These are phyloP conservation scores for Apoderus coryli DNA, from an alignment of 2,888 invertebrate species.

Conservation along the genomic window DNA sequence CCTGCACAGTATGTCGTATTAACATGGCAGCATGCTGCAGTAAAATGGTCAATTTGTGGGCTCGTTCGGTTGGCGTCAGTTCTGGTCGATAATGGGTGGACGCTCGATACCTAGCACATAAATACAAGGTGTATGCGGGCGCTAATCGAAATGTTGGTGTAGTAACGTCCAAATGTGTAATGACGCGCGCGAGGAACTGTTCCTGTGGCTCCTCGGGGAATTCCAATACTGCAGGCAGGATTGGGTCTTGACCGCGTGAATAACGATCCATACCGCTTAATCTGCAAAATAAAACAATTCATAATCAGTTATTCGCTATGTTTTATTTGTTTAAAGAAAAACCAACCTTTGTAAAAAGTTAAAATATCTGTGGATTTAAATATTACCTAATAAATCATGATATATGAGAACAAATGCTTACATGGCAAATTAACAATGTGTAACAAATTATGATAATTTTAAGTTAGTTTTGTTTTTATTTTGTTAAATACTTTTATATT, in stretches of 20 bases:
- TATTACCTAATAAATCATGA: too few species aligned
- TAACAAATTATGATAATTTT: too few species aligned
- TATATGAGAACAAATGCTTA: too few species aligned
- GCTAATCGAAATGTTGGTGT: conserved; percentile 88
- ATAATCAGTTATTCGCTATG: too few species aligned
- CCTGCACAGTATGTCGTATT: conserved; percentile 52
- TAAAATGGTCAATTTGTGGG: conserved; percentile 78
- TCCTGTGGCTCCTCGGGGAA: conserved; percentile 92
- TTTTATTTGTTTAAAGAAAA: too few species aligned
- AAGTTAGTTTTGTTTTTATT: too few species aligned
- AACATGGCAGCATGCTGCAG: conserved; percentile 81
- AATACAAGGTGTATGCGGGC: conserved; percentile 91
- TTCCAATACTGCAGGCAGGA: conserved; percentile 87
- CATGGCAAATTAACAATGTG: too few species aligned
- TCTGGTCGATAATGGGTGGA: conserved; percentile 91
- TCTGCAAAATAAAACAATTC: conserved; percentile 19
- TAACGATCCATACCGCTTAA: conserved; percentile 36
- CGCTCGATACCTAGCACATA: conserved; percentile 85
- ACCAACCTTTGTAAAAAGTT: too few species aligned
- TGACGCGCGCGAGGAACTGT: conserved; percentile 75
- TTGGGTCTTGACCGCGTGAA: conserved; percentile 68
- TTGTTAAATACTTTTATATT: too few species aligned
- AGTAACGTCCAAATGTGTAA: conserved; percentile 77
- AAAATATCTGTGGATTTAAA: too few species aligned
- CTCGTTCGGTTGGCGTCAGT: conserved; percentile 79